Base-by-base conservation (phyloP, 2,113 vertebrate genomes). In the Protobothrops mucrosquamatus region DNA sequence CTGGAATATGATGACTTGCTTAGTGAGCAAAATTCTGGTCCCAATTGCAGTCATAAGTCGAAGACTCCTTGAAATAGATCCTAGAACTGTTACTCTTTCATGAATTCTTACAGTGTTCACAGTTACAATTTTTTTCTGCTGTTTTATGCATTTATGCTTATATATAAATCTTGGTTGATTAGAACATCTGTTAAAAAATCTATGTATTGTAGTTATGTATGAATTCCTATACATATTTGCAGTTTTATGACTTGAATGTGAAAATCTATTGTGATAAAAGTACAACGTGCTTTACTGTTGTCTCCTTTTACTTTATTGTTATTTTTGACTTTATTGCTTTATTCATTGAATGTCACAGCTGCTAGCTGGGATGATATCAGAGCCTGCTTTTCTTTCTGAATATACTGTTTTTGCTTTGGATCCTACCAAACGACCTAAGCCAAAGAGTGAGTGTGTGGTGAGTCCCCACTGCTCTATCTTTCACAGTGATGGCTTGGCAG, bases 331-430 rank as follows among this genome's bases (percentile, higher is more conserved):
- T 98, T 97, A 98, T 93, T 98, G 95, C 97, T 98, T 98, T 95
- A 98, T 98, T 97, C 97, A 96, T 97, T 98, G 98, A 98, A 98
- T 98, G 98, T 97, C 97, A 98, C 98, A 99, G 99, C 97, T 99
- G 94, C 98, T 99, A 98, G 99, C 99, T 61, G 98, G 98, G 98
- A 99, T 99, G 98, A 99, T 99, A 99, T 99, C 99, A 98, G 99
- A 99, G 96, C 99, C 99, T 97, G 99, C 99, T 98, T 99, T 99
- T 98, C 99, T 99, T 97, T 99, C 99, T 98, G 99, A 99, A 97
- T 99, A 99, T 98, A 99, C 99, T 99, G 98, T 99, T 98, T 99
- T 99, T 99, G 99, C 99, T 99, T 98, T 99, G 99, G 99, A 99
- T 98, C 97, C 98, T 98, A 98, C 98, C 98, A 99, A 99, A 96